A percentile compares a stretch with the other conserved stretches of the same genome.
phyloP scores from a whole-genome alignment of 2,797 vertebrate species.

The Clarias pachynema region DNA sequence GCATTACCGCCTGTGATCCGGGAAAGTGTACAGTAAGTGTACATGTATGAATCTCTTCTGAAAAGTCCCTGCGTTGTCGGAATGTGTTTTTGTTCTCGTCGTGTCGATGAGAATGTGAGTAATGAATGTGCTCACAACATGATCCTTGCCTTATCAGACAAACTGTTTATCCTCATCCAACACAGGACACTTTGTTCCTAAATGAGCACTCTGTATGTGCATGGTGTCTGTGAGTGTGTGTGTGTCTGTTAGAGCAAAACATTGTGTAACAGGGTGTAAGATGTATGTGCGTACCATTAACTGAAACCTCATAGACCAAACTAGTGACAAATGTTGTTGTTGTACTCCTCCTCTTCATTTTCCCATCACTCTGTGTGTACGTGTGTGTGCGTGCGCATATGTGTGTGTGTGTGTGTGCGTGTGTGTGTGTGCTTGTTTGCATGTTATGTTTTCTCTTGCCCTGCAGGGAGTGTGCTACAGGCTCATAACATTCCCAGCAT shows the following conservation, averaged over 20 bases:
- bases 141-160: conserved; percentile 59
- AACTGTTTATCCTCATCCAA: conserved; percentile 51
- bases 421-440: not conserved
- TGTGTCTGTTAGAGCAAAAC: conserved; percentile 16
- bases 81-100: conserved; percentile 25
- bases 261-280: not conserved
- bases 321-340: conserved; percentile 31
- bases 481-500: conserved; percentile 59
- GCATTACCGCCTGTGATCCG: not conserved
- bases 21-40: not conserved
- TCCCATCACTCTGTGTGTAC: conserved; percentile 5
- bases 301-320: conserved; percentile 24
- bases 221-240: not conserved
- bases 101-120: conserved; percentile 31
- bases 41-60: conserved; percentile 18
- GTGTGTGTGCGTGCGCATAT: not conserved
- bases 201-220: conserved; percentile 1
- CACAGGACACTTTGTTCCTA: conserved; percentile 63
- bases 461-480: conserved; percentile 43
- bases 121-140: conserved; percentile 59
- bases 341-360: conserved; percentile 7
- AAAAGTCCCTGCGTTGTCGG: conserved; percentile 5
- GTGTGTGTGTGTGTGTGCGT: not conserved
- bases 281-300: conserved; percentile 22
- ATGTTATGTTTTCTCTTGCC: conserved; percentile 19